These are phyloP conservation scores for Columba livia DNA, from an alignment of 2,113 vertebrate genomes.

Conservation along the genomic window DNA sequence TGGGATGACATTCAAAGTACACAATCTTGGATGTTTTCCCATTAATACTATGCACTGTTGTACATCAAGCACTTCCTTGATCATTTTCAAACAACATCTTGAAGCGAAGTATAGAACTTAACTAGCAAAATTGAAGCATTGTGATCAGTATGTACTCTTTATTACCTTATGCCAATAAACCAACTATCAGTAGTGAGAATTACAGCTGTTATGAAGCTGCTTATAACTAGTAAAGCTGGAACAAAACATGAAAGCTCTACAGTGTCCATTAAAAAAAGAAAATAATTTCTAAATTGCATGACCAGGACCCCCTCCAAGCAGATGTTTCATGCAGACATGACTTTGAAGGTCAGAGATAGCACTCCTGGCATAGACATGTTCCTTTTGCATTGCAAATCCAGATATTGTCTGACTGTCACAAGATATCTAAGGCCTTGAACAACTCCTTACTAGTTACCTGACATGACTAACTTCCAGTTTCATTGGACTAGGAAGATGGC, in stretches of 20 bases:
- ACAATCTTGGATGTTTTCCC: background rate
- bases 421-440: background rate
- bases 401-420: background rate
- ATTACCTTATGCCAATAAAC: background rate
- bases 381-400: background rate
- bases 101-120: background rate
- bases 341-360: background rate
- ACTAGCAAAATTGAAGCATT: background rate
- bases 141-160: background rate
- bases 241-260: background rate
- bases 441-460: background rate
- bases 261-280: background rate
- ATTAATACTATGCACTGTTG: background rate
- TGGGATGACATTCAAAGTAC: background rate
- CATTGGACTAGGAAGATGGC: background rate
- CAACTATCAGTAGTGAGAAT: background rate
- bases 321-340: background rate
- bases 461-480: background rate
- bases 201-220: background rate
- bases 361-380: background rate
- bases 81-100: background rate
- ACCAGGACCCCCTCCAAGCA: background rate
- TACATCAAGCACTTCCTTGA: background rate
- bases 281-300: fast-evolving
- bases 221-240: background rate